phyloP scores from a whole-genome alignment of 92 coral and sea anemone species.

The Plumapathes pennacea region DNA sequence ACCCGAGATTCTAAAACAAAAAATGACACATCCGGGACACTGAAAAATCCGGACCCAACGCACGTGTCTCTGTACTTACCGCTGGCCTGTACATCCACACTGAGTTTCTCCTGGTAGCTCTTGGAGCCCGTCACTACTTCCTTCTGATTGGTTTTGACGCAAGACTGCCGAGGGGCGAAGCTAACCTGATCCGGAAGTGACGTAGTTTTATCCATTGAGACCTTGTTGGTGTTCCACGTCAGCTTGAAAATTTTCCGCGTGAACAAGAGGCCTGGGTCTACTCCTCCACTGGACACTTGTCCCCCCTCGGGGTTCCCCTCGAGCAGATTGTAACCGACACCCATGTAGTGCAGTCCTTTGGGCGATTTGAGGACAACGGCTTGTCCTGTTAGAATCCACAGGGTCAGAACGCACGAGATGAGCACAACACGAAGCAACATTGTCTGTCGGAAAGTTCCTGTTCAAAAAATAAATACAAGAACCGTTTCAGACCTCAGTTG shows the following conservation, averaged over 20 bases:
- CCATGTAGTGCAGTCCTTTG: constrained; percentile 49
- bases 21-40: too few species aligned
- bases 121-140: neutral
- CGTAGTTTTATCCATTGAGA: neutral
- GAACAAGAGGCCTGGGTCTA: constrained; percentile 51
- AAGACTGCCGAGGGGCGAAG: neutral
- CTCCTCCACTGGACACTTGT: constrained; percentile 38
- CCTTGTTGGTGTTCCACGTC: constrained; percentile 11
- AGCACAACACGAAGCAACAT: too few species aligned
- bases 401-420: too few species aligned
- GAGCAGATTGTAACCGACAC: constrained; percentile 57
- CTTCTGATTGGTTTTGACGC: neutral
- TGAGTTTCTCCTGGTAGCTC: constrained; percentile 3
- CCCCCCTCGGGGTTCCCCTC: constrained; percentile 63
- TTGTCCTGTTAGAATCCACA: too few species aligned
- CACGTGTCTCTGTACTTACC: too few species aligned
- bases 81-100: neutral
- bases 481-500: too few species aligned
- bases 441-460: too few species aligned
- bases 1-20: too few species aligned
- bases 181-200: neutral
- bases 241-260: constrained; percentile 44
- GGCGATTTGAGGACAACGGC: too few species aligned
- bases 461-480: too few species aligned
- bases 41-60: too few species aligned